These are phyloP conservation scores for Cephonodes hylas DNA, from an alignment of 2,888 invertebrate genomes.

Conservation along the genomic window DNA sequence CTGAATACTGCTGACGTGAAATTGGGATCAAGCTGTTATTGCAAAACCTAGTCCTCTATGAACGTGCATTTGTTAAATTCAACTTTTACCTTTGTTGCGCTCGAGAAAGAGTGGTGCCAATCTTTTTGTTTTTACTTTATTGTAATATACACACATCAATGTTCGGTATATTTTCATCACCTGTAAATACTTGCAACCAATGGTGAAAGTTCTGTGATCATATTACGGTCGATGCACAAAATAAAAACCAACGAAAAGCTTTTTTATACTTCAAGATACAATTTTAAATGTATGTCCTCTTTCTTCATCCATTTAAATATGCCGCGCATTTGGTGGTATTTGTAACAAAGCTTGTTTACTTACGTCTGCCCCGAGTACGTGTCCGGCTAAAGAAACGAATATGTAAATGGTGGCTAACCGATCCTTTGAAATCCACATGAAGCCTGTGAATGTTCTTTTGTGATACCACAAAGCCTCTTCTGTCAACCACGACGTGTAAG, in stretches of 20 bases:
- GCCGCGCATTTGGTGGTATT: slow-evolving; percentile 13
- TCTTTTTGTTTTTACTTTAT: background rate
- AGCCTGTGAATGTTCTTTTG: slow-evolving; percentile 21
- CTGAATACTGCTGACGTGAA: slow-evolving; percentile 38
- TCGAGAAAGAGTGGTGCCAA: background rate
- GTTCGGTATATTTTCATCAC: background rate
- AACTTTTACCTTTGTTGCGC: background rate
- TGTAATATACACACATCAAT: background rate
- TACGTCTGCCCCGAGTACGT: slow-evolving; percentile 30
- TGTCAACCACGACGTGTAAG: background rate
- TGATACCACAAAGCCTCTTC: slow-evolving; percentile 26
- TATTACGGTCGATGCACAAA: background rate
- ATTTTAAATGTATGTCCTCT: slow-evolving; percentile 8
- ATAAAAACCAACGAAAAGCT: background rate
- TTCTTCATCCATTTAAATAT: slow-evolving; percentile 1
- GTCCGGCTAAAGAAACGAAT: slow-evolving; percentile 35
- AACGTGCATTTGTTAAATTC: background rate
- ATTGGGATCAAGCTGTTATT: slow-evolving; percentile 47
- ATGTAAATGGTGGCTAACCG: slow-evolving; percentile 32
- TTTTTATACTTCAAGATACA: background rate
- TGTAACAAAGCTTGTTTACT: slow-evolving; percentile 27
- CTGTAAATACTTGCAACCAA: background rate
- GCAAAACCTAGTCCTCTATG: slow-evolving; percentile 17
- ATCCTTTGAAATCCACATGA: slow-evolving; percentile 35
- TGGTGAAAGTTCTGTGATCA: slow-evolving; percentile 13